Percentiles rank a stretch among this genome's conserved stretches.
phyloP scores from a whole-genome alignment of 2,797 vertebrate genomes.

The Artibeus jamaicensis region DNA sequence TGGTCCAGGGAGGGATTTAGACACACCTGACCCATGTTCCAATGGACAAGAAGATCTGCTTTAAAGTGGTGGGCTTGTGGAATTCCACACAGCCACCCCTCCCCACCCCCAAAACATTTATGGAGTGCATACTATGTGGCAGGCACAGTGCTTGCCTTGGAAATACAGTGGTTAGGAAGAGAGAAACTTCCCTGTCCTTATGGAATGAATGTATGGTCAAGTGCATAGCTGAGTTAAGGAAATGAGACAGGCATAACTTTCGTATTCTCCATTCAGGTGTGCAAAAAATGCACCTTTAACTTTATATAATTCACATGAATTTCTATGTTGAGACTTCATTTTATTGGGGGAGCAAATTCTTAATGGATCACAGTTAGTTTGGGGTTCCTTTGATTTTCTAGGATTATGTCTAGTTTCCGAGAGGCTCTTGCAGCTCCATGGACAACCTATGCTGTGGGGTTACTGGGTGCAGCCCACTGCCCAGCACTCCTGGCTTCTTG shows the following conservation, averaged over 20 bases:
- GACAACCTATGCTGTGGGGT: too few relatives aligned
- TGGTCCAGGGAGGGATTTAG: background rate
- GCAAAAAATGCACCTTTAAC: background rate
- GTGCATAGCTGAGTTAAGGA: background rate
- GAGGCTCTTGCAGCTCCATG: background rate
- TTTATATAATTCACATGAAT: background rate
- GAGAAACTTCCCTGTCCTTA: background rate
- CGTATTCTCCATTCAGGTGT: background rate
- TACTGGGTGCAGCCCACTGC: background rate
- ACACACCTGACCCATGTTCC: background rate
- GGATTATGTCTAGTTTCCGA: background rate
- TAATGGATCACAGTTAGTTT: background rate
- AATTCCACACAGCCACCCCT: background rate
- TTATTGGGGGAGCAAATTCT: background rate
- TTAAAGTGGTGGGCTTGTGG: background rate
- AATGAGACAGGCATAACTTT: background rate
- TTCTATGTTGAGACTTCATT: background rate
- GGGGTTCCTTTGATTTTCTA: background rate
- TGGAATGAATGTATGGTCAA: background rate
- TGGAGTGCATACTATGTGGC: accelerated
- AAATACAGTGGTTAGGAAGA: background rate
- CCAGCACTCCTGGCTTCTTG: too few relatives aligned
- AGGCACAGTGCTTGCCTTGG: background rate
- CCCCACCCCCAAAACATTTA: background rate
- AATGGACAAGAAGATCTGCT: background rate